Base-by-base conservation (phyloP, 2,888 invertebrate species). In the Lycaena phlaeas region DNA sequence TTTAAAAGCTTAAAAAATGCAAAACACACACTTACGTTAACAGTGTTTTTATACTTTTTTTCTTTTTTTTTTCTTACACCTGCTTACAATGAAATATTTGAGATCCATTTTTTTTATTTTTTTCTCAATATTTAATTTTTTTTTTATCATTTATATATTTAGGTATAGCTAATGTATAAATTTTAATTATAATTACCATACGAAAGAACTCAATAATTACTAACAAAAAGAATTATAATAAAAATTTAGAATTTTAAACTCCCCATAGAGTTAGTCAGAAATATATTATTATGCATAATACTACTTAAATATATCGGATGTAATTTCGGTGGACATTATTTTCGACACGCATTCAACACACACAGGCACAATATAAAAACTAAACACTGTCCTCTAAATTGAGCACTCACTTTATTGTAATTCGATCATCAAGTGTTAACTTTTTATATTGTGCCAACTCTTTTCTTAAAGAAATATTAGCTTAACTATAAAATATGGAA, bases 271-370 rank as follows among this genome's bases (percentile, higher is more conserved):
- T 56, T 57, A 56, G 54, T 57, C 54, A 51, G 36, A 40, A 34
- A 40, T 46, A 34, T 34, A 34, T 34, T 34, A 31, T 18, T 18
- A 34, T 18, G 17, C 12, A 18, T 42, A 42, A 47, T 47, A 46
- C 39, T 48, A 43, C 22, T 34, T 34, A 34, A 34, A 12, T 11
- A 34, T 44, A 39, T 44, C 18, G 40, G 38, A 44, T 52, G 42
- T 51, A 52, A 39, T 41, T 52, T 64, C 68, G 68, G 68, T 68
- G 68, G 68, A 60, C 31, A 54, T 59, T 53, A 52, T 52, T 53
- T 50, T 46, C 37, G 27, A 26, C 34, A 47, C 41, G 15, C 14
- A 42, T 42, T 41, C 18, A 43, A 40, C 34, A 28, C 31, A 31
- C 26, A 43, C 37, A 42, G 36, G 39, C 34, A 27, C 17, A 38